Evolutionary conservation across 2,113 vertebrate species (phyloP).

Genomic region (Monopterus albus): DNA sequence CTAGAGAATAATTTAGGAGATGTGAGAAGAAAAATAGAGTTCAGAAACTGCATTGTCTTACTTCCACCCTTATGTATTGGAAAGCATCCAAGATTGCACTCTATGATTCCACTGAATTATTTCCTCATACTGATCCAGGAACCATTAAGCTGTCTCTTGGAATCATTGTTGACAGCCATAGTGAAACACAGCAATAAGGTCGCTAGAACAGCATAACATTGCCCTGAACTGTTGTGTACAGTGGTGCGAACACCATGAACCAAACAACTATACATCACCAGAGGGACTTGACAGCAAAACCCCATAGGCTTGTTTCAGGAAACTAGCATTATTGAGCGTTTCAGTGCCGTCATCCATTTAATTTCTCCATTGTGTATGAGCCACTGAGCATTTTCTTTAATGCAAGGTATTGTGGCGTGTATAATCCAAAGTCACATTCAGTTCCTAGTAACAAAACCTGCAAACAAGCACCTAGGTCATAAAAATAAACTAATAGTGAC

Average conservation of each 20-base stretch:
- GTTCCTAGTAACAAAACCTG: too few relatives aligned
- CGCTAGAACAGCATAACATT: constrained; percentile 1
- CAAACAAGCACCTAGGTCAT: too few relatives aligned
- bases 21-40: constrained; percentile 3
- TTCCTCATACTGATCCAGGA: constrained; percentile 10
- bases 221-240: constrained; percentile 25
- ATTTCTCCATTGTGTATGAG: too few relatives aligned
- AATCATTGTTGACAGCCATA: constrained; percentile 26
- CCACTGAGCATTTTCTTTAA: too few relatives aligned
- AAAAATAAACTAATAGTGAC: too few relatives aligned
- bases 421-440: too few relatives aligned
- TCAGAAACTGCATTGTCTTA: constrained; percentile 6
- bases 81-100: background rate
- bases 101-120: constrained; percentile 17
- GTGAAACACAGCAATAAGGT: constrained; percentile 22
- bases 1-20: background rate
- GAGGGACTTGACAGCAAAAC: constrained; percentile 8
- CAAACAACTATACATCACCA: constrained; percentile 31
- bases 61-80: background rate
- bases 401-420: too few relatives aligned
- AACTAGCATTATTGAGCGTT: too few relatives aligned
- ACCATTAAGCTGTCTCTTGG: constrained; percentile 43
- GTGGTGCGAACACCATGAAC: constrained; percentile 2
- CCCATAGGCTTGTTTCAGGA: constrained; percentile 8
- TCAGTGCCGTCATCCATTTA: too few relatives aligned